Percentiles rank a stretch among this genome's conserved stretches.
Conservation (phyloP, 2,888 invertebrate genomes). For the Clepsis dumicolana region DNA sequence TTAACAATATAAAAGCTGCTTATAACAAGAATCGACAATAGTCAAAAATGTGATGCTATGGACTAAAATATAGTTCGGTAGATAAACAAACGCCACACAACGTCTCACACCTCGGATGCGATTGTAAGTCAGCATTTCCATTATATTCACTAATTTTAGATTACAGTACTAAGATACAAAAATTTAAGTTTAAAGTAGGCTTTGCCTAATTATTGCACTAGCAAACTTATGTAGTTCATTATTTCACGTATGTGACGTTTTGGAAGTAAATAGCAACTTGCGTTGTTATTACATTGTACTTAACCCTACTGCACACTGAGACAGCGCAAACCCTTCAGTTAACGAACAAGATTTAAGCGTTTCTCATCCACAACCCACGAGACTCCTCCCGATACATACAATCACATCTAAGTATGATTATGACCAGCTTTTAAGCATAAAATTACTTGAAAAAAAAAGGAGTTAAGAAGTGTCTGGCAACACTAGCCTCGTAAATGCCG, state of each 20-base stretch:
- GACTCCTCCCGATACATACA: conserved; percentile 9
- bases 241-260: conserved; percentile 73
- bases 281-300: conserved; percentile 43
- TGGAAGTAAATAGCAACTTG: conserved; percentile 62
- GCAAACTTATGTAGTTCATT: conserved; percentile 76
- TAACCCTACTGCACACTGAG: conserved; percentile 56
- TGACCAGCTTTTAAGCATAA: not conserved
- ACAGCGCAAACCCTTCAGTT: conserved; percentile 25
- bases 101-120: conserved; percentile 12
- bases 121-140: conserved; percentile 52
- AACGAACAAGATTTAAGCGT: conserved; percentile 21
- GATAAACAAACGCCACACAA: conserved; percentile 51
- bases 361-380: conserved; percentile 31
- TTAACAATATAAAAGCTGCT: conserved; percentile 57
- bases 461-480: conserved; percentile 5
- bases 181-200: conserved; percentile 77
- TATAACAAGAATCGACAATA: conserved; percentile 63
- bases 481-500: conserved; percentile 9
- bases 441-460: not conserved
- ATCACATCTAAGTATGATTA: conserved; percentile 2
- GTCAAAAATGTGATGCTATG: conserved; percentile 53
- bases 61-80: conserved; percentile 51
- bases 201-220: conserved; percentile 86
- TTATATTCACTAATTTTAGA: conserved; percentile 65
- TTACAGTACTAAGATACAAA: conserved; percentile 79